Conservation (phyloP, 2,113 vertebrate species). For the Ochotona princeps region DNA sequence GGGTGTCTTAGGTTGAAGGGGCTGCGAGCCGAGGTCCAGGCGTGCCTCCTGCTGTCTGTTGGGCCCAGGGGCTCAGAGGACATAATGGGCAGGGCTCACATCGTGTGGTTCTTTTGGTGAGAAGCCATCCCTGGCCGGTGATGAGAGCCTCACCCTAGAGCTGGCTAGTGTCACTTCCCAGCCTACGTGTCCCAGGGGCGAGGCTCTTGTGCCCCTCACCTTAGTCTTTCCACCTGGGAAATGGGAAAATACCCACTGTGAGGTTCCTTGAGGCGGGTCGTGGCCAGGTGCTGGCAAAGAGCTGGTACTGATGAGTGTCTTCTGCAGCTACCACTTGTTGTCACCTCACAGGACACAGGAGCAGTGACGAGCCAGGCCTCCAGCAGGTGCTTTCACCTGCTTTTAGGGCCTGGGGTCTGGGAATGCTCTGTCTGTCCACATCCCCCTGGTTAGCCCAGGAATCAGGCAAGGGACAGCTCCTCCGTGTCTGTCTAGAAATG, state of each 20-base stretch:
- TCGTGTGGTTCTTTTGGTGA: fast-evolving
- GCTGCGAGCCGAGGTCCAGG: neutral
- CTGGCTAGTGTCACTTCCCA: neutral
- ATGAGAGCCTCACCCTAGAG: neutral
- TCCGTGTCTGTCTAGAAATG: neutral
- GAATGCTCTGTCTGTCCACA: no score
- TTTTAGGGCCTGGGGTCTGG: neutral
- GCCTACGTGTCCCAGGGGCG: neutral
- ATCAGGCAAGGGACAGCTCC: neutral
- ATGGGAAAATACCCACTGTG: neutral
- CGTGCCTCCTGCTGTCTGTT: fast-evolving
- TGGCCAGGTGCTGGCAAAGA: neutral
- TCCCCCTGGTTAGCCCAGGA: neutral
- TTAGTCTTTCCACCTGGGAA: neutral
- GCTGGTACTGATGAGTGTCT: neutral
- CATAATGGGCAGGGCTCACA: fast-evolving
- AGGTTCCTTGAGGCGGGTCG: neutral
- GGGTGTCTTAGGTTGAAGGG: neutral
- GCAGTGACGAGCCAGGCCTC: neutral
- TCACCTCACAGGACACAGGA: neutral
- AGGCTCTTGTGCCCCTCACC: neutral
- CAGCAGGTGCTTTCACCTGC: fast-evolving
- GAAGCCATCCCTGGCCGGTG: neutral
- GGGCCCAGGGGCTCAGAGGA: fast-evolving
- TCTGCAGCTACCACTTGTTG: fast-evolving